phyloP scores from a whole-genome alignment of 2,797 vertebrate genomes.

The Acomys russatus region DNA sequence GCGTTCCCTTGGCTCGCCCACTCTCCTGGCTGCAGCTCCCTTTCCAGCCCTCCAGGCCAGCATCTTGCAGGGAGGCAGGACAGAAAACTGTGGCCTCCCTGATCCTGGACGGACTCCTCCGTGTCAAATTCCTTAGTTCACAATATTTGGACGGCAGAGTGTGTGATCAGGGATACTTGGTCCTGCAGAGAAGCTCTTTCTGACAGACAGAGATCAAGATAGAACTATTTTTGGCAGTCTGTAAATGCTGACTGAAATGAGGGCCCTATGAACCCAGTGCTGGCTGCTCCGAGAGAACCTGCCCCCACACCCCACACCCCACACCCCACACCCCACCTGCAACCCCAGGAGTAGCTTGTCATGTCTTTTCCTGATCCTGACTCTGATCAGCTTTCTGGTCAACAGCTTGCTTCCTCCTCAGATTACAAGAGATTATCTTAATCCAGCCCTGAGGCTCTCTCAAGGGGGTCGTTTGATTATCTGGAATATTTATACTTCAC shows the following conservation, averaged over 20 bases:
- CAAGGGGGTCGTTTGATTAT: accelerated
- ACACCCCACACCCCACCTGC: background rate
- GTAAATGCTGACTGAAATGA: background rate
- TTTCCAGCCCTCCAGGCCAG: background rate
- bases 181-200: background rate
- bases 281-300: background rate
- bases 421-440: background rate
- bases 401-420: background rate
- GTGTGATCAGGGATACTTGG: accelerated
- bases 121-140: accelerated
- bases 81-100: accelerated
- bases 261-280: accelerated
- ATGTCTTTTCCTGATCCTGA: accelerated
- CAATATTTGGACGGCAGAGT: background rate
- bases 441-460: accelerated
- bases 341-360: accelerated
- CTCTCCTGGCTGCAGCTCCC: accelerated
- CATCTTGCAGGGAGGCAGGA: background rate
- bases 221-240: background rate
- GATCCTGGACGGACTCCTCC: background rate
- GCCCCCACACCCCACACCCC: no score
- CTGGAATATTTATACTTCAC: background rate
- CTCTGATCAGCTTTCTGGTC: accelerated
- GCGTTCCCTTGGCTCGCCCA: accelerated
- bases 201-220: background rate